Conservation (phyloP, 2,797 vertebrate species). For the Nasua narica region DNA sequence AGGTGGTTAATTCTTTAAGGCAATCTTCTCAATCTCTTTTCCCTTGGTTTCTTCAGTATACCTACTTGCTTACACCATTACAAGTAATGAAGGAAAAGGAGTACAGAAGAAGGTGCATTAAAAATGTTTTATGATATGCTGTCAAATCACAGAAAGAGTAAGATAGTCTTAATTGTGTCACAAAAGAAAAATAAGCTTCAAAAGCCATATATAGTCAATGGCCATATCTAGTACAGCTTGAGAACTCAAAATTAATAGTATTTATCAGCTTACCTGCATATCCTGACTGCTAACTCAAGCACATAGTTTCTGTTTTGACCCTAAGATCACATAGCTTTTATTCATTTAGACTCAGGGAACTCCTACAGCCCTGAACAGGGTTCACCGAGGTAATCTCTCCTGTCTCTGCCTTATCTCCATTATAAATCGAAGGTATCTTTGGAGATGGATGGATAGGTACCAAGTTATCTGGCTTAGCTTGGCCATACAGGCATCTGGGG, state of each 20-base stretch:
- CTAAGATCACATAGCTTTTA: constrained; percentile 22
- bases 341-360: constrained; percentile 26
- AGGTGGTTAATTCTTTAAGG: background rate
- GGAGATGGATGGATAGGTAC: background rate
- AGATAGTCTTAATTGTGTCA: background rate
- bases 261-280: background rate
- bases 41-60: background rate
- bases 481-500: background rate
- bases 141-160: background rate
- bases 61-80: background rate
- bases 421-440: constrained; percentile 49
- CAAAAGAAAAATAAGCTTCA: constrained; percentile 33
- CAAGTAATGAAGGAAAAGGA: constrained; percentile 14
- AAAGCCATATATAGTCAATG: background rate
- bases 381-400: background rate
- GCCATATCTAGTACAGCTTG: background rate
- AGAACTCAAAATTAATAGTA: constrained; percentile 2
- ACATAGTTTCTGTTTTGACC: constrained; percentile 20
- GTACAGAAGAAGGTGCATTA: background rate
- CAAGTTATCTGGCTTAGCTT: constrained; percentile 15
- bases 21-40: background rate
- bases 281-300: background rate
- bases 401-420: constrained; percentile 32
- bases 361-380: background rate
- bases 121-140: background rate